These are phyloP conservation scores for Abrostola triplasia DNA, from an alignment of 2,888 invertebrate genomes.

Conservation along the genomic window DNA sequence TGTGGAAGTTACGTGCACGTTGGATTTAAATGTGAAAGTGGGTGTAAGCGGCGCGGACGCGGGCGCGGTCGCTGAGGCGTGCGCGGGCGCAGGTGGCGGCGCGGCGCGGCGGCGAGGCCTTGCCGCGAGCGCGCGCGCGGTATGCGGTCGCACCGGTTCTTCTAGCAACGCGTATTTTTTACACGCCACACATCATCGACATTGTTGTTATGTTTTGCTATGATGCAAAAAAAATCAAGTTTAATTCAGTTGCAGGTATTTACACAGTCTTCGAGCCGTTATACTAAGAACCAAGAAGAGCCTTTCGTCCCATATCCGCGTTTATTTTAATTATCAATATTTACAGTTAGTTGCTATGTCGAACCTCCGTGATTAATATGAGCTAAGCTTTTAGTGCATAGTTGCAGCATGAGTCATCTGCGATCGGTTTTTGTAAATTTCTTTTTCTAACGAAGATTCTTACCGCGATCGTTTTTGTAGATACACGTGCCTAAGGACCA, in stretches of 20 bases:
- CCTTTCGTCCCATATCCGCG: slow-evolving; percentile 55
- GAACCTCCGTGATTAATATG: slow-evolving; percentile 41
- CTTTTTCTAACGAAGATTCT: slow-evolving; percentile 16
- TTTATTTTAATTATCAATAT: slow-evolving; percentile 51
- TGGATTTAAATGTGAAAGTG: slow-evolving; percentile 54
- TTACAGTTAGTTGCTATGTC: slow-evolving; percentile 53
- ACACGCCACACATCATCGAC: slow-evolving; percentile 85
- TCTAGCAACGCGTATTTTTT: slow-evolving; percentile 87
- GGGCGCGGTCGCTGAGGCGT: slow-evolving; percentile 55
- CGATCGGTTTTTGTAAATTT: slow-evolving; percentile 28
- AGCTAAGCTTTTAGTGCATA: slow-evolving; percentile 49
- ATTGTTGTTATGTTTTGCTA: slow-evolving; percentile 86
- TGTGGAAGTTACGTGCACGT: slow-evolving; percentile 15
- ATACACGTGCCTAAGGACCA: slow-evolving; percentile 11
- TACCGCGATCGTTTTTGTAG: slow-evolving; percentile 8
- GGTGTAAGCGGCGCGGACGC: slow-evolving; percentile 36
- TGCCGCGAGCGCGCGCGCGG: slow-evolving; percentile 84
- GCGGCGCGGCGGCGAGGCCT: slow-evolving; percentile 77
- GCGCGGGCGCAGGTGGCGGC: slow-evolving; percentile 54
- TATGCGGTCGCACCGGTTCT: slow-evolving; percentile 88
- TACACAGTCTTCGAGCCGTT: slow-evolving; percentile 61
- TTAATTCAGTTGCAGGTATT: slow-evolving; percentile 66
- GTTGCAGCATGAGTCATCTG: slow-evolving; percentile 47
- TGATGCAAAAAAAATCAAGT: slow-evolving; percentile 81
- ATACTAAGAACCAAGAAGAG: slow-evolving; percentile 53